phyloP scores from a whole-genome alignment of 2,888 invertebrate genomes.

The Rhagonycha fulva region DNA sequence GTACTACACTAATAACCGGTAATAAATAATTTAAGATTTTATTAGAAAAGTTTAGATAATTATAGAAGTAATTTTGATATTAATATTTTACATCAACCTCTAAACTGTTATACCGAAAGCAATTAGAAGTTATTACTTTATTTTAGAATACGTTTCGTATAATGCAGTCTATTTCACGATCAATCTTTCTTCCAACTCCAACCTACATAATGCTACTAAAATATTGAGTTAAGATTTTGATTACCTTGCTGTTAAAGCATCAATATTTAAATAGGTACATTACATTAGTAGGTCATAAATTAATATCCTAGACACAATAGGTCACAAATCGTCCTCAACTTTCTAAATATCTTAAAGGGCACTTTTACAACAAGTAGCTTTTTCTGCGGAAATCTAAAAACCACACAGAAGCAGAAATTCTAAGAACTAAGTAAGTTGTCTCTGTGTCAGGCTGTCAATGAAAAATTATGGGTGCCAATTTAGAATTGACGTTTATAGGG shows the following conservation, averaged over 20 bases:
- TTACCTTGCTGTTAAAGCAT: constrained; percentile 20
- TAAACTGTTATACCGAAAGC: not conserved
- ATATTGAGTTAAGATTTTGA: constrained; percentile 25
- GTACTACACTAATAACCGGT: not conserved
- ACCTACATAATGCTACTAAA: constrained; percentile 15
- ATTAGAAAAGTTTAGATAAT: constrained; percentile 1
- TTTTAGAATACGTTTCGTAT: constrained; percentile 3
- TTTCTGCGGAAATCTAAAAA: not conserved
- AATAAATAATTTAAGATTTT: not conserved
- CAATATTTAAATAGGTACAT: constrained; percentile 20
- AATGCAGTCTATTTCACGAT: constrained; percentile 21
- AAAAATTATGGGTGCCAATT: constrained; percentile 3
- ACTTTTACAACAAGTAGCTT: not conserved
- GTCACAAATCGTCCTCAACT: constrained; percentile 1
- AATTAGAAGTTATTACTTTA: not conserved
- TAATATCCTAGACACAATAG: not conserved
- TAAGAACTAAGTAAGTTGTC: constrained; percentile 3
- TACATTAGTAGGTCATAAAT: not conserved
- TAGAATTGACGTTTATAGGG: constrained; percentile 2
- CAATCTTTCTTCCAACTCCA: constrained; percentile 22
- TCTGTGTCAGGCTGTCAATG: not conserved
- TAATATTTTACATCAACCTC: not conserved
- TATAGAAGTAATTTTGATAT: not conserved
- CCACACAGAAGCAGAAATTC: constrained; percentile 7
- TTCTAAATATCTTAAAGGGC: constrained; percentile 3